Evolutionary conservation across 2,113 vertebrate genomes (phyloP), one percentile per base, ranked within the genome.

Genomic region (Mesitornis unicolor): DNA sequence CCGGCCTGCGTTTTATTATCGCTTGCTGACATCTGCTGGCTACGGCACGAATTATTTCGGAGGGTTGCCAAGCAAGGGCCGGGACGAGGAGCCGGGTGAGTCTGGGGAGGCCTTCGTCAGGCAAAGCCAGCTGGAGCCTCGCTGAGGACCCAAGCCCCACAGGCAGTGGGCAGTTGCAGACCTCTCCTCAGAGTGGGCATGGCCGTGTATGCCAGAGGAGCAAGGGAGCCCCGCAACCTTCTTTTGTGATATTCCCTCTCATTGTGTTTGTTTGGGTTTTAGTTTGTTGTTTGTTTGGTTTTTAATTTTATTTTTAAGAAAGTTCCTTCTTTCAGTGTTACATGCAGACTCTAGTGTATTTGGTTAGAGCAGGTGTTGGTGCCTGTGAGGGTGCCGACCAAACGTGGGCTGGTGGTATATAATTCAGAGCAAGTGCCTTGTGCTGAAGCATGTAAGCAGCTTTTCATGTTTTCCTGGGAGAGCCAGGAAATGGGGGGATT

Each of bases 21-120:
- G 5, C 91, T 89, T 98, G 97, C 96, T 97, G 98, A 98, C 98
- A 98, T 98, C 98, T 98, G 92, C 98, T 94, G 98, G 98, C 93
- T 89, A 61, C 28, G 33, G 33, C 20, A 64, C 61, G 94, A 96
- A 98, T 91, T 94, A 86, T 53, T 82, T 31, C 28, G 7, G 64
- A 77, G 48, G 50, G 36, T 42, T 3, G 33, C 40, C 29, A 6
- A 13, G 54, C 29, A 4, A 36, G 42, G 47, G 9, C 17, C 13
- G 14, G 43, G 31, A 6, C 11, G 33, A 71, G 65, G 19, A 35
- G 61, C 24, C 7, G 28, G 42, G 11, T n/a, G 3, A 57, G n/a
- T 12, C 10, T 5, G 35, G n/a, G 21, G 16, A n/a, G 28, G 42
- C 26, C 17, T 45, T 45, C 15, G 68, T 6, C 10, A 3, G 26